Evolutionary conservation across 2,113 vertebrate species (phyloP).

Genomic region (Ancistrus triradiatus): DNA sequence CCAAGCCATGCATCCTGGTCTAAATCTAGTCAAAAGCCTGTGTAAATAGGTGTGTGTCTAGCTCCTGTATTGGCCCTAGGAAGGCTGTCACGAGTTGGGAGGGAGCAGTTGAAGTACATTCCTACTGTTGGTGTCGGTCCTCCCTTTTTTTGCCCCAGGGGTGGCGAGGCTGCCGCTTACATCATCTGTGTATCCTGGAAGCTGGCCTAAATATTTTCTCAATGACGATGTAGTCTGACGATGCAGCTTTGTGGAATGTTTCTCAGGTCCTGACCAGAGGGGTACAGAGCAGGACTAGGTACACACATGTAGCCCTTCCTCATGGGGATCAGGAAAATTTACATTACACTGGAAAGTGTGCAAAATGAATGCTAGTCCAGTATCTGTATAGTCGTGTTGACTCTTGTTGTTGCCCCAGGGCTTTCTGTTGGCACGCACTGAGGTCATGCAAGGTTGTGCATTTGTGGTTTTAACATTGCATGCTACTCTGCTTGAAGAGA

Average conservation of each 20-base stretch:
- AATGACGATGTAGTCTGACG: constrained; percentile 60
- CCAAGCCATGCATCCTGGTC: no score
- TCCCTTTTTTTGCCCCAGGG: constrained; percentile 49
- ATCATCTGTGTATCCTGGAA: constrained; percentile 69
- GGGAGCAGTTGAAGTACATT: constrained; percentile 12
- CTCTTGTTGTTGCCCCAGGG: constrained; percentile 11
- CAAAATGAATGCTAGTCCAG: background rate
- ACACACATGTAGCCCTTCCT: no score
- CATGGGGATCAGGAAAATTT: background rate
- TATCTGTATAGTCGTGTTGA: background rate
- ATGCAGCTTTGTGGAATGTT: constrained; percentile 53
- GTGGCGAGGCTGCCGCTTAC: constrained; percentile 64
- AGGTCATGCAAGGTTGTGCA: constrained; percentile 3
- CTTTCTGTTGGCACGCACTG: constrained; percentile 11
- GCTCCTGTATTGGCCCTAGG: no score
- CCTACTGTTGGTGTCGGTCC: constrained; percentile 16
- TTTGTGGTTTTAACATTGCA: background rate
- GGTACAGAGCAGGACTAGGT: background rate
- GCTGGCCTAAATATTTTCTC: constrained; percentile 69
- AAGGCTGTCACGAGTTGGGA: background rate
- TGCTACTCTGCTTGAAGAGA: no score
- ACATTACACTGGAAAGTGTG: background rate
- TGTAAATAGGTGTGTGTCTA: no score
- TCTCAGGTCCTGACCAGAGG: constrained; percentile 49
- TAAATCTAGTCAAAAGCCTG: no score